These are phyloP conservation scores for Cetoscarus ocellatus DNA, from an alignment of 2,797 vertebrate genomes.

Conservation along the genomic window DNA sequence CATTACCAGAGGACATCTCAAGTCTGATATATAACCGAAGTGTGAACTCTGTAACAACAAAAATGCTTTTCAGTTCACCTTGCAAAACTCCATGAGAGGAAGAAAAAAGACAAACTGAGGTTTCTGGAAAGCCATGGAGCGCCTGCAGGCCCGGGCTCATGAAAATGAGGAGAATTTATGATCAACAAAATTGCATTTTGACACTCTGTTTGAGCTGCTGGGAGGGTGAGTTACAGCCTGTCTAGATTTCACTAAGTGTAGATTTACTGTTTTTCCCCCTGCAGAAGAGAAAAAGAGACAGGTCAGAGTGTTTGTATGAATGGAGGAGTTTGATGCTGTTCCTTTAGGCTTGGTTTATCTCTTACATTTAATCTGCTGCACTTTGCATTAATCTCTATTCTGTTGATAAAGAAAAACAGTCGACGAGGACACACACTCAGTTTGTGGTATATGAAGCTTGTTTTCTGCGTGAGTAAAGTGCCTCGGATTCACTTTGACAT, in stretches of 20 bases:
- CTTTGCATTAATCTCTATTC: slow-evolving; percentile 6
- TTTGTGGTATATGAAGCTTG: slow-evolving; percentile 12
- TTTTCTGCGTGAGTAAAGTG: slow-evolving; percentile 32
- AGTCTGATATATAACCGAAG: slow-evolving; percentile 52
- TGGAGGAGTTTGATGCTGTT: slow-evolving; percentile 30
- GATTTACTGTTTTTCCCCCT: slow-evolving; percentile 51
- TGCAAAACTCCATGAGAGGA: slow-evolving; percentile 15
- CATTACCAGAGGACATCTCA: slow-evolving; percentile 63
- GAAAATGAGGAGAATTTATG: slow-evolving; percentile 58
- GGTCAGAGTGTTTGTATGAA: slow-evolving; percentile 27
- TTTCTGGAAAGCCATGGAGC: slow-evolving; percentile 30
- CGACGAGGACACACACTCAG: slow-evolving; percentile 7
- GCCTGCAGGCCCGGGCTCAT: slow-evolving; percentile 22
- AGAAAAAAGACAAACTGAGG: slow-evolving; percentile 13
- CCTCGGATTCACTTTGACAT: slow-evolving; percentile 30
- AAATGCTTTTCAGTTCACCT: slow-evolving; percentile 38
- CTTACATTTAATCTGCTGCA: slow-evolving; percentile 6
- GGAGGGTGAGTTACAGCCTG: slow-evolving; percentile 53
- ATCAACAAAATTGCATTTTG: slow-evolving; percentile 41
- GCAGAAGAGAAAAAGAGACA: slow-evolving; percentile 38
- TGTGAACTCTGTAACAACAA: slow-evolving; percentile 47
- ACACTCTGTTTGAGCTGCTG: slow-evolving; percentile 28
- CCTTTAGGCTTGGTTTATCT: slow-evolving; percentile 23
- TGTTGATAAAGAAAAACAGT: slow-evolving; percentile 4
- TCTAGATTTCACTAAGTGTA: slow-evolving; percentile 32